phyloP scores from a whole-genome alignment of 2,888 invertebrate species.

The Athripsodes cinereus region DNA sequence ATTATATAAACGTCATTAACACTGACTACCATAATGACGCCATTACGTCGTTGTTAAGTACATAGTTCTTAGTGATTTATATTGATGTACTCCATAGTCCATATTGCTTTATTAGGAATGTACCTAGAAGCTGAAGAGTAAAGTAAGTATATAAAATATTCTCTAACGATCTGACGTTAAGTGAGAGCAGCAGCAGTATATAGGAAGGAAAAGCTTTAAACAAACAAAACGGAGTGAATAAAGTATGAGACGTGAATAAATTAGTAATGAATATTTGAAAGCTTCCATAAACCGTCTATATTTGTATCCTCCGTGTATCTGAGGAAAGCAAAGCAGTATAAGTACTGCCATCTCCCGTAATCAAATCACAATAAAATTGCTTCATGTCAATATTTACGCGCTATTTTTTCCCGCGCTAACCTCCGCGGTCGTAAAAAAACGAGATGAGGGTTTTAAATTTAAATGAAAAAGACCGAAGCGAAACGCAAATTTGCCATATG shows the following conservation, averaged over 20 bases:
- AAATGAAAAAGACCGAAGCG: conserved; percentile 28
- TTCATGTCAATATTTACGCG: conserved; percentile 28
- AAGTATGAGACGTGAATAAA: conserved; percentile 11
- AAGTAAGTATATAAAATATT: no score
- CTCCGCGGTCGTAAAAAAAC: conserved; percentile 27
- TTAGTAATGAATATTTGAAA: conserved; percentile 14
- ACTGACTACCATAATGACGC: no score
- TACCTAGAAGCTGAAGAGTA: no score
- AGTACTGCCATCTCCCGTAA: conserved; percentile 25
- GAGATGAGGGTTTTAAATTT: conserved; percentile 29
- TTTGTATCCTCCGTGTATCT: conserved; percentile 9
- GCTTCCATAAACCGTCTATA: conserved; percentile 16
- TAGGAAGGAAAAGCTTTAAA: no score
- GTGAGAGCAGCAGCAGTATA: no score
- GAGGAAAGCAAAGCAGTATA: conserved; percentile 10
- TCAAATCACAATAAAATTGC: conserved; percentile 28
- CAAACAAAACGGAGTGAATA: no score
- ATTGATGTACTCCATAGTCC: no score
- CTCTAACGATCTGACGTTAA: no score
- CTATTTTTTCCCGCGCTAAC: conserved; percentile 25
- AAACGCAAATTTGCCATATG: conserved; percentile 28
- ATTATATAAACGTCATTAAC: no score
- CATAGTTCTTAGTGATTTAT: no score
- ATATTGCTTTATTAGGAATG: no score
- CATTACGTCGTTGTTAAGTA: no score